Base-by-base conservation (phyloP, 2,888 invertebrate species). In the Arctia plantaginis region DNA sequence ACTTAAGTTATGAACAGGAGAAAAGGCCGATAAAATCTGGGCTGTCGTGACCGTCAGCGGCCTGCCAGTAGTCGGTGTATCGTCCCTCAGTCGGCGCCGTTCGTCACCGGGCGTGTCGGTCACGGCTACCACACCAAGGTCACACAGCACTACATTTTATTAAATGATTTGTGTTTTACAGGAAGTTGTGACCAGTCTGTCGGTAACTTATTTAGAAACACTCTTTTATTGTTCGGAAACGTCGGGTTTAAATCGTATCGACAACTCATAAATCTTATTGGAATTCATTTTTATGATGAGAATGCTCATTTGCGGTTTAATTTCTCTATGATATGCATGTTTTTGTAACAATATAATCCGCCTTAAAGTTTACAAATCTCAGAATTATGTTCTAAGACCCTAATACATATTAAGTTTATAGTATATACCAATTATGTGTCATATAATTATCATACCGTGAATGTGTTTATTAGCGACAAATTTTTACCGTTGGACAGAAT, bases 91-190 rank as follows among this genome's bases (percentile, higher is more conserved):
- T 44, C 41, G 51, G 51, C 51, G 51, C 23, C 51, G 30, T 15
- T 41, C 41, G 69, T 39, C 69, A 33, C 12, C 18, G 59, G 35
- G 27, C 66, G 59, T 69, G 51, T 55, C 74, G 74, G 70, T 74
- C 74, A 74, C 44, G 74, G 70, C 68, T 67, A 8, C 27, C 47
- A 66, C 51, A n/a, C 51, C 72, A 72, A 72, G 72, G 72, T 30
- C 67, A 47, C 8, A 35, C 13, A n/a, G n/a, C 44, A 44, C n/a
- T 41, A 51, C 33, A 51, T 68, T 51, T 23, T 51, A 68, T 44
- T 68, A 51, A 33, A 68, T 47, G 47, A 23, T 47, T 68, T 33
- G 68, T 68, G 3, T 65, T 35, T 33, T 65, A 35, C 35, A 65
- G 59, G 59, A 62, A 62, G 59, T 30, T 15, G n/a, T n/a, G 18